Evolutionary conservation across 2,113 vertebrate species (phyloP).

Genomic region (Cisticola juncidis): DNA sequence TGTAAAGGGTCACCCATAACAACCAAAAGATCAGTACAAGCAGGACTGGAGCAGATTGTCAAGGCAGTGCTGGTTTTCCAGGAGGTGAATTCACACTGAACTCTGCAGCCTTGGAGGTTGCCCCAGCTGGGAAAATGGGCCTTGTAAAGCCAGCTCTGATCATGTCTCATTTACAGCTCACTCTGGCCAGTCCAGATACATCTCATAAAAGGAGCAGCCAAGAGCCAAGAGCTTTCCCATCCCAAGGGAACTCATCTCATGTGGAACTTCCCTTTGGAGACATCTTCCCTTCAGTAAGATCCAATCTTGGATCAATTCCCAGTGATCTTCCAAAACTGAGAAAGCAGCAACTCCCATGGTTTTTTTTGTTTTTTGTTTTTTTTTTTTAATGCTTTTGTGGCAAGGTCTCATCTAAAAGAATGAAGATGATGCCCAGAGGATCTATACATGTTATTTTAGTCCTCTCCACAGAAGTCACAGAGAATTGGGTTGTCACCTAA

Average conservation of each 20-base stretch:
- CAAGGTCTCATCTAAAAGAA: background rate
- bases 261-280: background rate
- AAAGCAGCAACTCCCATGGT: background rate
- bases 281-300: background rate
- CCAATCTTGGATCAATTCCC: background rate
- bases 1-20: constrained; percentile 22
- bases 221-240: background rate
- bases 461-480: background rate
- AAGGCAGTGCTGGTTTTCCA: background rate
- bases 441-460: background rate
- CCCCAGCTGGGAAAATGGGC: background rate
- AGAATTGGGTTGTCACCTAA: background rate
- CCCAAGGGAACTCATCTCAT: background rate
- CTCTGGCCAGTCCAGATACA: background rate
- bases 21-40: background rate
- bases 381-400: background rate
- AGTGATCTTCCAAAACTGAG: background rate
- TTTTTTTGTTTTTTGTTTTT: background rate
- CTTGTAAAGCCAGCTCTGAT: background rate
- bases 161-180: background rate
- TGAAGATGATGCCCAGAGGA: background rate
- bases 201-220: constrained; percentile 1
- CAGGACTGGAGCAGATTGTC: background rate
- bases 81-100: background rate
- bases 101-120: background rate